These are phyloP conservation scores for Aphidius colemani DNA, from an alignment of 2,888 invertebrate genomes.

Conservation along the genomic window DNA sequence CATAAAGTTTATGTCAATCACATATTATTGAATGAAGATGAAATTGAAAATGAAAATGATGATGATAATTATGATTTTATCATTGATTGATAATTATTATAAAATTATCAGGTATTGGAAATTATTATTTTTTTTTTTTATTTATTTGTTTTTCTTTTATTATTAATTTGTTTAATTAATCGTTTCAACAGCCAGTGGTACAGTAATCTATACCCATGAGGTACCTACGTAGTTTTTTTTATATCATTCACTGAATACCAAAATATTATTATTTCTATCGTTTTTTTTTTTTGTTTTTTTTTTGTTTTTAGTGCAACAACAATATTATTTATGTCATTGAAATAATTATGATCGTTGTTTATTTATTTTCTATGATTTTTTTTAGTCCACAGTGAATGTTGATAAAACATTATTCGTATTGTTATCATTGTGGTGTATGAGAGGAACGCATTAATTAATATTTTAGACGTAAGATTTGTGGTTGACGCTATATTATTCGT, in stretches of 20 bases:
- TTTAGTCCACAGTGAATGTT: too few species aligned
- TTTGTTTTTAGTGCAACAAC: too few species aligned
- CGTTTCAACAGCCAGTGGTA: constrained; percentile 59
- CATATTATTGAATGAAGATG: constrained; percentile 51
- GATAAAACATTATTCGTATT: too few species aligned
- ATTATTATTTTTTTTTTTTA: constrained; percentile 24
- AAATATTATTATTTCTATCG: constrained; percentile 14
- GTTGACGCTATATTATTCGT: constrained; percentile 28
- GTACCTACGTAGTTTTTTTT: constrained; percentile 57
- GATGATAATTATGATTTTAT: too few species aligned
- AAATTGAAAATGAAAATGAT: constrained; percentile 34
- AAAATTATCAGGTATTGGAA: neutral
- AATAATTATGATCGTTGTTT: too few species aligned
- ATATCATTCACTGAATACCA: constrained; percentile 5
- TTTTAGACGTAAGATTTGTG: constrained; percentile 25
- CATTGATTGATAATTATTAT: constrained; percentile 9
- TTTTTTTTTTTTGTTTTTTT: constrained; percentile 13
- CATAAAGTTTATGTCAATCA: constrained; percentile 53
- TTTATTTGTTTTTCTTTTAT: constrained; percentile 34
- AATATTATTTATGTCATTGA: too few species aligned
- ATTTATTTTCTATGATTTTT: neutral
- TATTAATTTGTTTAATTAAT: constrained; percentile 49
- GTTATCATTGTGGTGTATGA: too few species aligned
- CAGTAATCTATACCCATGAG: constrained; percentile 61
- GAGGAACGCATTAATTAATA: neutral